phyloP scores from a whole-genome alignment of 1,140 invertebrate genomes.

The Cotesia vestalis region DNA sequence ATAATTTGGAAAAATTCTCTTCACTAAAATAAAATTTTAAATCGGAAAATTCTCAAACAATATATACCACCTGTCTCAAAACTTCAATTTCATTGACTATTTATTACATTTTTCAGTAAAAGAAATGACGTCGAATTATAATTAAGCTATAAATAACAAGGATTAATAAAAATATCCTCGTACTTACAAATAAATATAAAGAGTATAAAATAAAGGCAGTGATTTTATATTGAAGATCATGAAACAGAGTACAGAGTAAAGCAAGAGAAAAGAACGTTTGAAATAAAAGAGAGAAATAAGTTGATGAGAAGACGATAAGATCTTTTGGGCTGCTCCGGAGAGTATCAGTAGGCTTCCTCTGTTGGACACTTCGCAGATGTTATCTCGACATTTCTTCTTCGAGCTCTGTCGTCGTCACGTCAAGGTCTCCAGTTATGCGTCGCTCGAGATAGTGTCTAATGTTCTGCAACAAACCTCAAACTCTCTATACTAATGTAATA shows the following conservation, averaged over 20 bases:
- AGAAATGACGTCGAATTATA: no score
- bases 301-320: conserved; percentile 54
- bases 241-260: conserved; percentile 32
- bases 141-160: no score
- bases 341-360: conserved; percentile 42
- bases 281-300: conserved; percentile 49
- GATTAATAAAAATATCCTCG: no score
- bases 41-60: no score
- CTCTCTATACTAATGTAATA: conserved; percentile 25
- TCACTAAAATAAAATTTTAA: no score
- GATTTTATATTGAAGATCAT: conserved; percentile 18
- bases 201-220: conserved; percentile 28
- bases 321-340: conserved; percentile 42
- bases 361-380: conserved; percentile 40
- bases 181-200: conserved; percentile 20
- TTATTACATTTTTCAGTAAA: no score
- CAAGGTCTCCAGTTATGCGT: conserved; percentile 45
- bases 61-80: no score
- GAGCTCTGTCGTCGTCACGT: conserved; percentile 45
- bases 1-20: no score
- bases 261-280: conserved; percentile 36
- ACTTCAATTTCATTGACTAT: no score
- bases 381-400: conserved; percentile 51
- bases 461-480: conserved; percentile 37
- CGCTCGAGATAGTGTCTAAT: conserved; percentile 44